Evolutionary conservation across 2,113 vertebrate genomes (phyloP).

Genomic region (Ramphastos sulfuratus): DNA sequence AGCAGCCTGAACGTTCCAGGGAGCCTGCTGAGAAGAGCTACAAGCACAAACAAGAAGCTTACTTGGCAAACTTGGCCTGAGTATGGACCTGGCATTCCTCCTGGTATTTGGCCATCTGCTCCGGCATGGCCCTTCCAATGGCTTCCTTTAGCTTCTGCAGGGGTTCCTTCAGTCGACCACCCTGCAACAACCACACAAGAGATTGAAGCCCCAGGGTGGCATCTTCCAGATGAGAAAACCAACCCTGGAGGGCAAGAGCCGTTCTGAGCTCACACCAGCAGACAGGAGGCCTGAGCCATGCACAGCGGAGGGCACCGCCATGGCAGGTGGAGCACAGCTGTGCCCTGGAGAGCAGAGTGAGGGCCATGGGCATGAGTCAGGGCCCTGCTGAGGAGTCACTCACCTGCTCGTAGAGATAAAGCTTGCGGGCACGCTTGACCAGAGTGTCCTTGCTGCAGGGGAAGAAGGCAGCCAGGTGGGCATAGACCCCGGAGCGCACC

Average conservation of each 20-base stretch:
- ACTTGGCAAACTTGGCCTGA: constrained; percentile 88
- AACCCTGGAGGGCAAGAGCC: fast-evolving
- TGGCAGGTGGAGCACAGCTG: neutral
- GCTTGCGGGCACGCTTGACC: constrained; percentile 85
- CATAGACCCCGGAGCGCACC: constrained; percentile 87
- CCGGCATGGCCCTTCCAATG: constrained; percentile 87
- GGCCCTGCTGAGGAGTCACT: neutral
- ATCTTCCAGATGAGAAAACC: neutral
- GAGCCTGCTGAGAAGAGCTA: neutral
- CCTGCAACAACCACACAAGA: constrained; percentile 55
- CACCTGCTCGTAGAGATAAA: constrained; percentile 85
- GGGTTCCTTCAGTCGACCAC: constrained; percentile 80
- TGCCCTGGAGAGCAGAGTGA: too few species aligned
- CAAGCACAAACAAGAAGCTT: neutral
- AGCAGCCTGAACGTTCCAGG: neutral
- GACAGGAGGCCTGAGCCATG: fast-evolving
- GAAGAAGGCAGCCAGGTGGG: constrained; percentile 88
- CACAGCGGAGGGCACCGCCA: neutral
- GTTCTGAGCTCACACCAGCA: neutral
- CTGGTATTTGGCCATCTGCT: constrained; percentile 88
- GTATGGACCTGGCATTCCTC: constrained; percentile 84
- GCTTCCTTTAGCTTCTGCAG: constrained; percentile 88
- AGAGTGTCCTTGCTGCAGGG: constrained; percentile 92
- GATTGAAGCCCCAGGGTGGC: fast-evolving
- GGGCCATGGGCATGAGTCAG: fast-evolving